Evolutionary conservation across 2,888 invertebrate genomes (phyloP), one percentile per base, ranked within the genome.

Genomic region (Ctenicera cuprea): DNA sequence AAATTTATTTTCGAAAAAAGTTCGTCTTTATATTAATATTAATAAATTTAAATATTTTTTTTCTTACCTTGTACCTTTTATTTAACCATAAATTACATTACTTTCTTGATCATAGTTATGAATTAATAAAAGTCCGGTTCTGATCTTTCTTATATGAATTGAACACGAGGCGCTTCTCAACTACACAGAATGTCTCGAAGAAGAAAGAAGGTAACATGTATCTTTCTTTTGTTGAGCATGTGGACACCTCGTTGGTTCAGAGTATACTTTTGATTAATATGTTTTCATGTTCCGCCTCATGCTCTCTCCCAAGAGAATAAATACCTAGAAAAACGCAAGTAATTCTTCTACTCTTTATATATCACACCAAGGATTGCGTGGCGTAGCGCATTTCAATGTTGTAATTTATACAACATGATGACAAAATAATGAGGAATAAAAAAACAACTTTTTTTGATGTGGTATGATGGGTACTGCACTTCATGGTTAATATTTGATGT

Each of bases 201-300:
- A 82, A 79, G 80, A 80, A 78, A 79, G 71, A 80, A 80, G 82
- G 78, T 69, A 80, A 80, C 81, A 82, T 83, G 82, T 77, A 82
- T 82, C 83, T 82, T 81, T 75, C 81, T 82, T 82, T 83, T 82
- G 82, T 83, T 82, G 76, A 72, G 73, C 78, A 80, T 79, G 78
- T 81, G 82, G 82, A 82, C 82, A 82, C 82, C 82, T 83, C 78
- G 81, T 81, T 80, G 80, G 81, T 78, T 79, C 73, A 70, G 74
- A 79, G 77, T 77, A 80, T 73, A 76, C 77, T 78, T 80, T 81
- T 83, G 83, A 83, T 83, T 83, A 83, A 83, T 83, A 82, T 79
- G 82, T 83, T 82, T 82, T 82, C 80, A 73, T 79, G 82, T 78
- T 79, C 77, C 79, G 80, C 80, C 82, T 79, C 80, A 80, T 76